Conservation (phyloP, 23 tunicate genomes). For the Halocynthia aurantium region DNA sequence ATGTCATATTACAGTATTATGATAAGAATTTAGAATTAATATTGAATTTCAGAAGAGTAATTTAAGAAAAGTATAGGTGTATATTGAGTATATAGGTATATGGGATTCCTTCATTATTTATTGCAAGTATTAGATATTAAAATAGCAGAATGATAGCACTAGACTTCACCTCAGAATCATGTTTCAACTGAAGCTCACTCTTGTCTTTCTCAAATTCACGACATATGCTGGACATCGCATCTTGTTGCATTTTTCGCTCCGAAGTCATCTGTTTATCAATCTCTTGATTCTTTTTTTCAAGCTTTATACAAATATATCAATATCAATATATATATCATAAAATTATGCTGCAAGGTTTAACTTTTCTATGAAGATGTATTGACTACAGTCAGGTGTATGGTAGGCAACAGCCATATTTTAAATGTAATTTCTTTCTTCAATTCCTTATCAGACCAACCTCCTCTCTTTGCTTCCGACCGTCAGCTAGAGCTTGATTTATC, state of each 20-base stretch:
- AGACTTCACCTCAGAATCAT: conserved; percentile 29
- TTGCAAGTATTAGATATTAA: background rate
- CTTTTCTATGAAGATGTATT: background rate
- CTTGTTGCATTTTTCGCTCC: conserved; percentile 30
- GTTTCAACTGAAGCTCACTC: conserved; percentile 33
- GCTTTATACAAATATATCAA: conserved; percentile 19
- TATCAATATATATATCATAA: background rate
- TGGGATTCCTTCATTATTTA: background rate
- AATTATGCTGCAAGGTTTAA: background rate
- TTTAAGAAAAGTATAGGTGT: background rate
- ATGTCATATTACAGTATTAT: background rate
- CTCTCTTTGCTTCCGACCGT: conserved; percentile 11
- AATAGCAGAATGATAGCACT: background rate
- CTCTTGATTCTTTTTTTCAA: conserved; percentile 36
- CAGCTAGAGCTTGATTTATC: conserved; percentile 15
- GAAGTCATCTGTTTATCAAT: conserved; percentile 21
- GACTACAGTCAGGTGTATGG: background rate
- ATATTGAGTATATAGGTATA: background rate
- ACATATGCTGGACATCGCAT: conserved; percentile 53
- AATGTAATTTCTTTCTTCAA: no score
- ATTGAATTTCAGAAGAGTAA: background rate
- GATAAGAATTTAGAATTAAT: background rate
- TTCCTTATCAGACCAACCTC: conserved; percentile 6
- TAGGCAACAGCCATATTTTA: no score
- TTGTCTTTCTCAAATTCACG: conserved; percentile 79